phyloP scores from a whole-genome alignment of 2,888 invertebrate species.

The Lepidochitona cinerea region DNA sequence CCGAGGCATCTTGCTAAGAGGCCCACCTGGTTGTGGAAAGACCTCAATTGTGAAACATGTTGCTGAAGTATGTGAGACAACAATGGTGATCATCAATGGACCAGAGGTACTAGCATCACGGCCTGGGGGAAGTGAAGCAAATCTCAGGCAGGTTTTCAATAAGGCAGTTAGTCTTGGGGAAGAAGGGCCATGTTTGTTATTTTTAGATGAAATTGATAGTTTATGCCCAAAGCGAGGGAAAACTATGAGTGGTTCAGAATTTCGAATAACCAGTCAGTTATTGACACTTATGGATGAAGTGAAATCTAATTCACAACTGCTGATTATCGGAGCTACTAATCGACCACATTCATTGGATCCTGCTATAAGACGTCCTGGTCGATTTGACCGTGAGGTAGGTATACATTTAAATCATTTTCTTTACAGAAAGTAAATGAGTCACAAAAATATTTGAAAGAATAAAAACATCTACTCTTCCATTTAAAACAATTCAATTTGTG shows the following conservation, averaged over 20 bases:
- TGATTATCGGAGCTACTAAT: constrained; percentile 75
- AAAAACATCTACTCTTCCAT: too few species aligned
- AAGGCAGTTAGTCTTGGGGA: constrained; percentile 68
- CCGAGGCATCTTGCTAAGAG: constrained; percentile 54
- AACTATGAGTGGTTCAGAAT: constrained; percentile 57
- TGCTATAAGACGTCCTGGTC: constrained; percentile 73
- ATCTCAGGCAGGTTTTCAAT: constrained; percentile 72
- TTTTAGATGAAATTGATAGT: constrained; percentile 71
- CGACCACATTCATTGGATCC: constrained; percentile 73
- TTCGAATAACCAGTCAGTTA: constrained; percentile 72
- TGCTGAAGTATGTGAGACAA: constrained; percentile 71
- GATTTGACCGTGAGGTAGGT: constrained; percentile 75
- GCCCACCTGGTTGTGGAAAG: constrained; percentile 66
- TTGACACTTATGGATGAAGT: constrained; percentile 73
- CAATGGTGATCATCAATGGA: constrained; percentile 72
- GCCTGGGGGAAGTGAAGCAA: constrained; percentile 75
- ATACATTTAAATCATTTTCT: too few species aligned
- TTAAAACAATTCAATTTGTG: too few species aligned
- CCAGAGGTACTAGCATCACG: constrained; percentile 72
- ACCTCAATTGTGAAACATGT: constrained; percentile 80
- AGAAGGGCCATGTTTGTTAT: constrained; percentile 69
- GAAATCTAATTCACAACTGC: constrained; percentile 66
- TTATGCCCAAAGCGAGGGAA: constrained; percentile 50
- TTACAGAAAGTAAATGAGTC: too few species aligned
- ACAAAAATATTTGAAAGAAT: too few species aligned